Conservation (phyloP, 2,113 vertebrate species). For the Cyprinodon tularosa region DNA sequence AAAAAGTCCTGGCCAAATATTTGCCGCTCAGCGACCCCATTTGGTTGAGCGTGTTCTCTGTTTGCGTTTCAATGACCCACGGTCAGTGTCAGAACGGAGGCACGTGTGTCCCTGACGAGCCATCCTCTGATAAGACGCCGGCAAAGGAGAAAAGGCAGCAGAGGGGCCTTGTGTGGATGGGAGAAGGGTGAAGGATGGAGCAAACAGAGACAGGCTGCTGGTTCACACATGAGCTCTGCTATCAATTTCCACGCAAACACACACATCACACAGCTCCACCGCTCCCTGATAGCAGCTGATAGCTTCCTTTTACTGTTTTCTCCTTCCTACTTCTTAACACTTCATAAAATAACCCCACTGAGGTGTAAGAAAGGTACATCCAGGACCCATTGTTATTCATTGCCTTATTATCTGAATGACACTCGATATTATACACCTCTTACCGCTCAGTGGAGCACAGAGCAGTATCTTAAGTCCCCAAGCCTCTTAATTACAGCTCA, state of each 20-base stretch:
- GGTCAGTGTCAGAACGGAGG: conserved; percentile 75
- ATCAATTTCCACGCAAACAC: conserved; percentile 44
- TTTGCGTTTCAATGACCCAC: conserved; percentile 79
- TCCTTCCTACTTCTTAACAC: conserved; percentile 13
- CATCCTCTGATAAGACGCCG: conserved; percentile 74
- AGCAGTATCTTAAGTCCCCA: conserved; percentile 58
- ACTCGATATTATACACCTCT: conserved; percentile 61
- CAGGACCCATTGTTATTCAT: conserved; percentile 63
- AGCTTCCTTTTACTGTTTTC: conserved; percentile 10
- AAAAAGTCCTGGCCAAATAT: conserved; percentile 77
- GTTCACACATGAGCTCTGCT: conserved; percentile 61
- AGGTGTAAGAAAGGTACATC: conserved; percentile 27
- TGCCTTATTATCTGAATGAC: conserved; percentile 58
- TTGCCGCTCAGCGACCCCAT: conserved; percentile 79
- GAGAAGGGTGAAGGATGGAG: conserved; percentile 77
- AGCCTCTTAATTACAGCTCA: conserved; percentile 69
- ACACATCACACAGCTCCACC: conserved; percentile 28
- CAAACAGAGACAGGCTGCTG: conserved; percentile 66
- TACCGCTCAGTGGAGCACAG: conserved; percentile 43
- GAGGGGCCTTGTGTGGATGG: conserved; percentile 73
- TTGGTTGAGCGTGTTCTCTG: conserved; percentile 72
- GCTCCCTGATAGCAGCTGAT: conserved; percentile 23
- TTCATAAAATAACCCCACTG: conserved; percentile 12
- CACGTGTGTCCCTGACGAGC: conserved; percentile 79
- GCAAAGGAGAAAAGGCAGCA: conserved; percentile 43